Evolutionary conservation across 2,797 vertebrate genomes (phyloP), one percentile per base, ranked within the genome.

Genomic region (Mastacembelus armatus): DNA sequence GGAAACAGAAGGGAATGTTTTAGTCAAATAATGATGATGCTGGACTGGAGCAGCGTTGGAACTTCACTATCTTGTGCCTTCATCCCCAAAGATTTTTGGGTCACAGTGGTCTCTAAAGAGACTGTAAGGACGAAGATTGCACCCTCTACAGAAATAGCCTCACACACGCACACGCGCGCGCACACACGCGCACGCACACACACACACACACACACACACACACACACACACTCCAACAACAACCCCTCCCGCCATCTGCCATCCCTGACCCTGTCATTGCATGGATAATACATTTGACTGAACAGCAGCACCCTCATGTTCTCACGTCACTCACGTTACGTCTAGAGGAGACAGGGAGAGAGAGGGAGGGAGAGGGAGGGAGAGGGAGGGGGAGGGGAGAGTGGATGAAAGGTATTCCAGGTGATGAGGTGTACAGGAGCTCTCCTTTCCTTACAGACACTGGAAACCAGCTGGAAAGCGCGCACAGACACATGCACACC

Each of bases 401-500:
- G 77, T 54, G 71, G 81, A 81, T 90, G 85, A 89, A 90, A 87
- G 77, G 88, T 90, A 89, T 87, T 85, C 88, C 88, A 92, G 91
- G 89, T 90, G 88, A 92, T 84, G 74, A 77, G 80, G 74, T 86
- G 78, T 76, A 71, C 74, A 48, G 40, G 66, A 89, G 78, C 78
- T 74, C 89, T 85, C 38, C 87, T 90, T 78, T 78, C 61, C 77
- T 88, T 85, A 88, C 85, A 63, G 89, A 85, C 86, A 91, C 76
- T 71, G 82, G 91, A 93, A 89, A 90, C 88, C 88, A 45, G 76
- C 64, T 66, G 71, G 43, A 78, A 78, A 44, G 67, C 64, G 73
- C 66, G 64, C 47, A 71, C 49, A 60, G 19, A 61, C 66, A 60
- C 69, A 79, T 24, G 27, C 68, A 63, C 67, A 72, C 40, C 36